A percentile compares a stretch with the other conserved stretches of the same genome.
These are phyloP conservation scores for Oscheius onirici DNA, from an alignment of 2,888 invertebrate species.

Conservation along the genomic window DNA sequence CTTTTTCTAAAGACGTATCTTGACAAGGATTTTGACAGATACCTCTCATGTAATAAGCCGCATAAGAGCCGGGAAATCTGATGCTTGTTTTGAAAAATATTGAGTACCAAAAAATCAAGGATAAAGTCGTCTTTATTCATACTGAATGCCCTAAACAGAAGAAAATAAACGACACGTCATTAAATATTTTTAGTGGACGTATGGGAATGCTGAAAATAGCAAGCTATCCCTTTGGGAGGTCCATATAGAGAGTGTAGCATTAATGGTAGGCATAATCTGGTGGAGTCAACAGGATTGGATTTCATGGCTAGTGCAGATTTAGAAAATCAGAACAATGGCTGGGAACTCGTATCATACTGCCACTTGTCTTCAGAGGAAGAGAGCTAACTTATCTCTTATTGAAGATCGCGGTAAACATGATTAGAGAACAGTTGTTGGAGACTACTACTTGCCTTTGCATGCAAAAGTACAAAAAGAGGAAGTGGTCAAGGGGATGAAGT, in stretches of 20 bases:
- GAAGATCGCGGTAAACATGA: too few species aligned
- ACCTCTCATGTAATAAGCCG: too few species aligned
- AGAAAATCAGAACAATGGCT: slow-evolving; percentile 18
- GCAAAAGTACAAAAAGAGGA: not conserved
- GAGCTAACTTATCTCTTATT: too few species aligned
- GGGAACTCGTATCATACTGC: slow-evolving; percentile 15
- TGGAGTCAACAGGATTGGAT: slow-evolving; percentile 30
- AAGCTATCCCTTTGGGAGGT: not conserved
- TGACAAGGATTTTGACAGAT: too few species aligned
- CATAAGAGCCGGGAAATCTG: too few species aligned
- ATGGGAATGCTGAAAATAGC: slow-evolving; percentile 4
- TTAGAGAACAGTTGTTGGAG: too few species aligned
- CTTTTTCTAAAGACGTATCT: too few species aligned
- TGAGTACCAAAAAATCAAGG: too few species aligned
- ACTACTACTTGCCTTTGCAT: too few species aligned
- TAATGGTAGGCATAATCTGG: slow-evolving; percentile 28
- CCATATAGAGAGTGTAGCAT: slow-evolving; percentile 19
- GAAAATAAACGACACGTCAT: slow-evolving; percentile 6
- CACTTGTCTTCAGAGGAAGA: not conserved
- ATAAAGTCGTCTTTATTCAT: too few species aligned
- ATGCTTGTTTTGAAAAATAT: too few species aligned
- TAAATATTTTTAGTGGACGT: slow-evolving; percentile 8
- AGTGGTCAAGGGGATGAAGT: not conserved
- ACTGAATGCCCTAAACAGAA: not conserved
- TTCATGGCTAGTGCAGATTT: slow-evolving; percentile 9